A percentile compares a stretch with the other conserved stretches of the same genome.
Evolutionary conservation across 2,888 invertebrate species (phyloP).

Genomic region (Syrista parreyssii): DNA sequence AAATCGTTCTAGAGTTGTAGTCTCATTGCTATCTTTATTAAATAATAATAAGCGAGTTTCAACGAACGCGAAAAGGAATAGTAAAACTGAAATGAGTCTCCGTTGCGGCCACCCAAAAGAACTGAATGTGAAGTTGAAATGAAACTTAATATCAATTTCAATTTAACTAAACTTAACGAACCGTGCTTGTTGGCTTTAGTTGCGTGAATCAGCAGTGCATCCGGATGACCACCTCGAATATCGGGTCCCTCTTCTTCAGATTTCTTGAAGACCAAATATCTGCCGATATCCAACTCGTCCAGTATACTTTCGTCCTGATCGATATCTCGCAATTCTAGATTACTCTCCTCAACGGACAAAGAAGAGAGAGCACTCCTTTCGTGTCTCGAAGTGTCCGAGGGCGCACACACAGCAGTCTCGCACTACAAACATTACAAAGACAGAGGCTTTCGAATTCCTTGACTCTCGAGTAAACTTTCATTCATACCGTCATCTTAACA

Average conservation of each 20-base stretch:
- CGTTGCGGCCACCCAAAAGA: too few species aligned
- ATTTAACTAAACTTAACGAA: conserved; percentile 41
- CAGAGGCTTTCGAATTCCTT: too few species aligned
- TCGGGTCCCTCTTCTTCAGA: conserved; percentile 89
- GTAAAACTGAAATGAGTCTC: too few species aligned
- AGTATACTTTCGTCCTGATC: conserved; percentile 64
- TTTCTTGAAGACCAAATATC: conserved; percentile 83
- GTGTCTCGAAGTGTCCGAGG: conserved; percentile 45
- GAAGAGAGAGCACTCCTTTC: conserved; percentile 58
- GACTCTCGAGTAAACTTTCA: too few species aligned
- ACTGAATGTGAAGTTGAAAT: conserved; percentile 27
- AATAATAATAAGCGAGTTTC: not conserved
- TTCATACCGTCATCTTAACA: too few species aligned
- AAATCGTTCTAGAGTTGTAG: conserved; percentile 19
- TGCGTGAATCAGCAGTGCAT: conserved; percentile 95
- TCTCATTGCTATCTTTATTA: not conserved
- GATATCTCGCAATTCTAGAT: conserved; percentile 48
- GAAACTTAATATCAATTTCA: conserved; percentile 34
- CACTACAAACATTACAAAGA: too few species aligned
- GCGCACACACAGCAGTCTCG: too few species aligned
- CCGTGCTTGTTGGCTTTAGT: conserved; percentile 92
- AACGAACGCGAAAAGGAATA: too few species aligned
- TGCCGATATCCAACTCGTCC: conserved; percentile 84
- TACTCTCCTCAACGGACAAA: conserved; percentile 58
- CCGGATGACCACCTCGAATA: conserved; percentile 91